Evolutionary conservation across 2,888 invertebrate genomes (phyloP), one percentile per base, ranked within the genome.

Genomic region (Agrochola lychnidis): DNA sequence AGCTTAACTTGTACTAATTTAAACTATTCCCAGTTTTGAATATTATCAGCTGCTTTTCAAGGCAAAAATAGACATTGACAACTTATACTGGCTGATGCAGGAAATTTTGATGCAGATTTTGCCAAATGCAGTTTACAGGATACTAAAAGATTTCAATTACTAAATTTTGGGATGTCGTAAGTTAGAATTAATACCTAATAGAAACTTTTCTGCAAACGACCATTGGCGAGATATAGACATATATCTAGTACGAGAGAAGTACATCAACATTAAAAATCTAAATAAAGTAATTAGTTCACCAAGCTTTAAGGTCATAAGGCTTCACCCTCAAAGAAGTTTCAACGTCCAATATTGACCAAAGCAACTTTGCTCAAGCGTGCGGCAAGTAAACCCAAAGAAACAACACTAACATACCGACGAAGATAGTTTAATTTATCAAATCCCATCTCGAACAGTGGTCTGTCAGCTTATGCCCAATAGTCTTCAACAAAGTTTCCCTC

Each of bases 401-500:
- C 57, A 62, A 25, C 14, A 59, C 57, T 53, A 62, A 51, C 76
- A 76, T 64, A 70, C 70, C 76, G 61, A 61, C 66, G 42, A 40
- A 64, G 30, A 83, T 79, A 79, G 76, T 85, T 85, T 76, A 78
- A 83, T 86, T 74, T 67, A 83, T 76, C 64, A 76, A 84, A 83
- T 74, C 72, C 64, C 70, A 75, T 81, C 64, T 76, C 16, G 66
- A 78, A 88, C 82, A 76, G 68, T 77, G 79, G 79, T 73, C 72
- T 79, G 82, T 83, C 88, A 75, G 76, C 59, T 72, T 78, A 68
- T 61, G 84, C 69, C 83, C 68, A 72, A 79, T 68, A 78, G 78
- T 84, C 78, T 80, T 82, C 63, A 78, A 74, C 81, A 70, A 85
- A 84, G 81, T 87, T 85, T 48, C 73, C 66, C 78, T 78, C 82